These are phyloP conservation scores for Acanthosepion esculentum DNA, from an alignment of 2,888 invertebrate genomes.

Conservation along the genomic window DNA sequence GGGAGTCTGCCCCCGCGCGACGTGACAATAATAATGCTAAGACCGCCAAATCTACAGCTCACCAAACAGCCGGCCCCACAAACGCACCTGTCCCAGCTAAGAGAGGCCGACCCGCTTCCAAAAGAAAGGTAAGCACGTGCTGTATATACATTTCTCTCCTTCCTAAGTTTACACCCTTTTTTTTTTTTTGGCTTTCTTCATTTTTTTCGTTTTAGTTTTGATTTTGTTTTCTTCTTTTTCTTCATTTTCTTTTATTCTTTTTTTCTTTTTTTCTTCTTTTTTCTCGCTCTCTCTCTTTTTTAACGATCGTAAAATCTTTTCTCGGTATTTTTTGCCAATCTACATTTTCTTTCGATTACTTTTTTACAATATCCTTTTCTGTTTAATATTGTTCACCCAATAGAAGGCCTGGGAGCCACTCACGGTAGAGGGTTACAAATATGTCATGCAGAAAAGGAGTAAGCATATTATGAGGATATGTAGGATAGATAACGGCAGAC, in stretches of 20 bases:
- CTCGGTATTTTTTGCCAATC: too few relatives aligned
- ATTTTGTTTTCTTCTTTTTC: neutral
- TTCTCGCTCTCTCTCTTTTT: neutral
- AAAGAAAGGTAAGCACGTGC: conserved; percentile 63
- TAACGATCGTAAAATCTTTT: neutral
- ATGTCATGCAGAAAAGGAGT: too few relatives aligned
- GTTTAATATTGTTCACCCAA: too few relatives aligned
- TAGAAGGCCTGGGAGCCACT: too few relatives aligned
- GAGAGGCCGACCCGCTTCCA: conserved; percentile 65
- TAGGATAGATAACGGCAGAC: too few relatives aligned
- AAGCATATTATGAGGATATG: too few relatives aligned
- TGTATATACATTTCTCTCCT: neutral
- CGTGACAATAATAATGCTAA: conserved; percentile 40
- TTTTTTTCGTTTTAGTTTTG: neutral
- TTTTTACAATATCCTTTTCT: neutral
- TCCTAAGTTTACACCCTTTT: neutral
- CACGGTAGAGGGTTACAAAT: too few relatives aligned
- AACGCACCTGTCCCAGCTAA: conserved; percentile 51
- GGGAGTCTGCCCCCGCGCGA: neutral
- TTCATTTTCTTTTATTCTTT: neutral
- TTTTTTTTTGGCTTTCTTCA: neutral
- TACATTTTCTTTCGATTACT: neutral
- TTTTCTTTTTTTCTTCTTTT: neutral
- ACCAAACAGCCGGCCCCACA: conserved; percentile 49
- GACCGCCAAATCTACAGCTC: conserved; percentile 42